These are phyloP conservation scores for Aricia artaxerxes DNA, from an alignment of 2,888 invertebrate genomes.

Conservation along the genomic window DNA sequence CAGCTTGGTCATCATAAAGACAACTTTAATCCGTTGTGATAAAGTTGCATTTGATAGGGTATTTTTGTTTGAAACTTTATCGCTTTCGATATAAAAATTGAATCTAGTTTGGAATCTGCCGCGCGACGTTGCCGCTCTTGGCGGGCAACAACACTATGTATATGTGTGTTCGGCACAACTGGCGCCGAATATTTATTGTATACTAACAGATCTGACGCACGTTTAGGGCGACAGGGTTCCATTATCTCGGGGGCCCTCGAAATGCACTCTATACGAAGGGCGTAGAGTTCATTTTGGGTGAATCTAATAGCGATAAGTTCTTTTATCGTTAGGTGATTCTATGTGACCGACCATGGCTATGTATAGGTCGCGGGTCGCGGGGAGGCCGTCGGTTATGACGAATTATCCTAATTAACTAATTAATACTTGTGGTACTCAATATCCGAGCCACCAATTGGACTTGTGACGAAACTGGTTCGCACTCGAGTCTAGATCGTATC, in stretches of 20 bases:
- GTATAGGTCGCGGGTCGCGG: constrained; percentile 66
- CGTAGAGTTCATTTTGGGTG: constrained; percentile 56
- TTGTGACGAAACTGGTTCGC: constrained; percentile 21
- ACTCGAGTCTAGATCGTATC: constrained; percentile 11
- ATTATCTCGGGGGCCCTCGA: constrained; percentile 48
- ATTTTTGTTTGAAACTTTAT: constrained; percentile 53
- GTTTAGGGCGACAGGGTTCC: constrained; percentile 72
- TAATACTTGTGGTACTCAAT: constrained; percentile 1
- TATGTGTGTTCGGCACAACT: constrained; percentile 78
- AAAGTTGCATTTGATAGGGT: constrained; percentile 43
- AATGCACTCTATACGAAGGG: constrained; percentile 49
- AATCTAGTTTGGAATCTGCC: constrained; percentile 72
- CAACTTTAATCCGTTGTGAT: constrained; percentile 37
- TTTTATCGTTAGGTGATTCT: constrained; percentile 60
- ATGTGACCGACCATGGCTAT: constrained; percentile 80
- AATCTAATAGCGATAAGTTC: constrained; percentile 46
- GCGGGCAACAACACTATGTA: constrained; percentile 72
- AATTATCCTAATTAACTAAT: constrained; percentile 8
- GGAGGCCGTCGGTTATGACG: constrained; percentile 51
- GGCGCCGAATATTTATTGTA: constrained; percentile 81
- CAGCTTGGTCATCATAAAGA: constrained; percentile 35
- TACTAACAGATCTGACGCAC: constrained; percentile 76
- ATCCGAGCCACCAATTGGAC: constrained; percentile 7
- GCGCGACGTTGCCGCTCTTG: constrained; percentile 76
- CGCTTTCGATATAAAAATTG: constrained; percentile 52